phyloP scores from a whole-genome alignment of 2,797 vertebrate genomes.

The Tadarida brasiliensis region DNA sequence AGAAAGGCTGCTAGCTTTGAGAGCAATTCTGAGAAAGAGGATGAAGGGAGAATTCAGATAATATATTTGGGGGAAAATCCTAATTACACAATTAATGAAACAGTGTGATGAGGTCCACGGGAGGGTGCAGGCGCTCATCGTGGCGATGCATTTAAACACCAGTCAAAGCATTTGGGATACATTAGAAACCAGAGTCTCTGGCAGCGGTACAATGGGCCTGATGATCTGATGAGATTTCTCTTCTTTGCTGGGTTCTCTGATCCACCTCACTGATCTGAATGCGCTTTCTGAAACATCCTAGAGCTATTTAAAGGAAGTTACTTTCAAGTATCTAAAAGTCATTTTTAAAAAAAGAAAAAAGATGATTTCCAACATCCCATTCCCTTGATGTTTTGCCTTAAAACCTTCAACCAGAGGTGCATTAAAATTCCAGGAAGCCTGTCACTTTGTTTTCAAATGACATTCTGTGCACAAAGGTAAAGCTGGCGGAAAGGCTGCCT shows the following conservation, averaged over 20 bases:
- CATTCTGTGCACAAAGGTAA: constrained; percentile 59
- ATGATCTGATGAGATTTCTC: background rate
- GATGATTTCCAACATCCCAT: constrained; percentile 9
- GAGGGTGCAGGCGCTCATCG: background rate
- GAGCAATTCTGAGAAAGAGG: background rate
- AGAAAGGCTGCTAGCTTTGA: background rate
- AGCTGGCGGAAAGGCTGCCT: constrained; percentile 38
- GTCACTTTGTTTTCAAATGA: constrained; percentile 69
- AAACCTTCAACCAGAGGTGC: constrained; percentile 37
- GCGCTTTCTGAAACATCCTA: constrained; percentile 24
- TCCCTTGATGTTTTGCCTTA: constrained; percentile 42
- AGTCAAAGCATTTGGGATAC: background rate
- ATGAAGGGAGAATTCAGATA: background rate
- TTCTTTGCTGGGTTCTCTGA: constrained; percentile 29
- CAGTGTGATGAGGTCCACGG: background rate
- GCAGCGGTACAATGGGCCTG: background rate
- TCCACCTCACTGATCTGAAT: background rate
- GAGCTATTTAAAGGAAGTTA: constrained; percentile 55
- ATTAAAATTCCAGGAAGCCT: constrained; percentile 39
- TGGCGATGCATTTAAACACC: background rate
- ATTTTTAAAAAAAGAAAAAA: constrained; percentile 27
- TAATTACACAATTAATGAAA: background rate
- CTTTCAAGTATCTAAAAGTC: constrained; percentile 43
- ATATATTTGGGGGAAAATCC: background rate
- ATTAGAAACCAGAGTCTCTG: background rate